A percentile compares a stretch with the other conserved stretches of the same genome.
Evolutionary conservation across 2,888 invertebrate genomes (phyloP).

Genomic region (Dermolepida albohirtum): DNA sequence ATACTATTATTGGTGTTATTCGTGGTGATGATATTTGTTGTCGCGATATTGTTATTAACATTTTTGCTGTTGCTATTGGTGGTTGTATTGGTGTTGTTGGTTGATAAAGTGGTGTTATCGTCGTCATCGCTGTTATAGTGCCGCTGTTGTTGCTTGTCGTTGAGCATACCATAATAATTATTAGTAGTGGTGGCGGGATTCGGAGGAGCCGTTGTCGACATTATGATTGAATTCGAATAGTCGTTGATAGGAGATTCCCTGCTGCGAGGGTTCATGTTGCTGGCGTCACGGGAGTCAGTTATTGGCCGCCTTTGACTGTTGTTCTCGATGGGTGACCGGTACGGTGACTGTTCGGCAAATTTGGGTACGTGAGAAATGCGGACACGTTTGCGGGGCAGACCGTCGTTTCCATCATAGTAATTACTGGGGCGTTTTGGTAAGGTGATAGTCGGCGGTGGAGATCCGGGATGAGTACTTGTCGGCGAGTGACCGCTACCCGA

Average conservation of each 20-base stretch:
- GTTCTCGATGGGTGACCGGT: conserved; percentile 65
- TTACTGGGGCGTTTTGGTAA: conserved; percentile 69
- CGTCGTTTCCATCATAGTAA: conserved; percentile 71
- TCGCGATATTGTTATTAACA: neutral
- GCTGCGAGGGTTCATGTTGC: conserved; percentile 66
- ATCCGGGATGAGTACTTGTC: conserved; percentile 78
- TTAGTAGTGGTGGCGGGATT: conserved; percentile 9
- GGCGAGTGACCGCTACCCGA: conserved; percentile 84
- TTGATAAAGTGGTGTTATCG: conserved; percentile 45
- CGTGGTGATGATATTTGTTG: conserved; percentile 10
- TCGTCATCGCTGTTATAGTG: conserved; percentile 57
- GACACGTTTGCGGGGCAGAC: conserved; percentile 78
- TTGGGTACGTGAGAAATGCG: conserved; percentile 88
- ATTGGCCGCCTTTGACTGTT: conserved; percentile 61
- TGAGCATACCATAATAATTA: conserved; percentile 56
- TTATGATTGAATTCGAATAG: conserved; percentile 45
- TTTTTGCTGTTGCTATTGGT: conserved; percentile 7
- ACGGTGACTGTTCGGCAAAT: conserved; percentile 63
- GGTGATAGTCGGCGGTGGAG: conserved; percentile 70
- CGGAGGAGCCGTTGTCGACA: conserved; percentile 29
- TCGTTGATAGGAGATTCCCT: conserved; percentile 55
- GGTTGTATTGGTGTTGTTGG: conserved; percentile 26
- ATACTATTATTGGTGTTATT: conserved; percentile 9
- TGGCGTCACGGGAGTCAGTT: conserved; percentile 64
- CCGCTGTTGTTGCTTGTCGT: conserved; percentile 51